Evolutionary conservation across 2,888 invertebrate species (phyloP).

Genomic region (Drosophila anceps): DNA sequence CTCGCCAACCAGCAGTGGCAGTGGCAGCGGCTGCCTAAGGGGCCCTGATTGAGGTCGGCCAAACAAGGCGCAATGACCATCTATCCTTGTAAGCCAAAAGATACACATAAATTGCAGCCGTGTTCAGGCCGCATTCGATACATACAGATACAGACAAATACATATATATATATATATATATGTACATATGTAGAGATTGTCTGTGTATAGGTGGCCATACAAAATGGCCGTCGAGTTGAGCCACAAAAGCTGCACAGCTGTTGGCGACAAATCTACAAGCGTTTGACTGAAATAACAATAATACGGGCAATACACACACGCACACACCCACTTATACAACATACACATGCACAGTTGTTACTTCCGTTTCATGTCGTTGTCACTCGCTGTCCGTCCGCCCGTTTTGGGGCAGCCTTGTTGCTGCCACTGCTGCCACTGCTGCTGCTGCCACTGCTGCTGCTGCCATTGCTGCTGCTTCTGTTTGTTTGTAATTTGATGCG

Average conservation of each 20-base stretch:
- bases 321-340: conserved; percentile 15
- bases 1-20: conserved; percentile 6
- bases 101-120: conserved; percentile 79
- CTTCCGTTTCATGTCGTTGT: conserved; percentile 76
- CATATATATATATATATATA: not conserved
- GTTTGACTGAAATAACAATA: conserved; percentile 75
- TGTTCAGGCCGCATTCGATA: conserved; percentile 26
- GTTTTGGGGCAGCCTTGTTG: conserved; percentile 39
- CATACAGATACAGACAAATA: conserved; percentile 4
- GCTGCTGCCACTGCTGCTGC: conserved; percentile 25
- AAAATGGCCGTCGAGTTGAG: conserved; percentile 52
- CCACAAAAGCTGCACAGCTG: conserved; percentile 64
- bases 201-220: conserved; percentile 11
- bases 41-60: conserved; percentile 48
- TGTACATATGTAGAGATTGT: not conserved
- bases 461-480: conserved; percentile 33
- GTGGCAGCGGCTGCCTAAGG: conserved; percentile 14
- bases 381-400: conserved; percentile 46
- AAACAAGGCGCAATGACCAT: conserved; percentile 57
- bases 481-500: conserved; percentile 80
- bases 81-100: conserved; percentile 76
- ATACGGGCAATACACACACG: conserved; percentile 44
- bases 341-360: conserved; percentile 62
- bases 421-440: conserved; percentile 32
- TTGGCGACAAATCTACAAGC: conserved; percentile 77